Conservation (phyloP, 1,140 invertebrate species). For the Caenorhabditis inopinata region DNA sequence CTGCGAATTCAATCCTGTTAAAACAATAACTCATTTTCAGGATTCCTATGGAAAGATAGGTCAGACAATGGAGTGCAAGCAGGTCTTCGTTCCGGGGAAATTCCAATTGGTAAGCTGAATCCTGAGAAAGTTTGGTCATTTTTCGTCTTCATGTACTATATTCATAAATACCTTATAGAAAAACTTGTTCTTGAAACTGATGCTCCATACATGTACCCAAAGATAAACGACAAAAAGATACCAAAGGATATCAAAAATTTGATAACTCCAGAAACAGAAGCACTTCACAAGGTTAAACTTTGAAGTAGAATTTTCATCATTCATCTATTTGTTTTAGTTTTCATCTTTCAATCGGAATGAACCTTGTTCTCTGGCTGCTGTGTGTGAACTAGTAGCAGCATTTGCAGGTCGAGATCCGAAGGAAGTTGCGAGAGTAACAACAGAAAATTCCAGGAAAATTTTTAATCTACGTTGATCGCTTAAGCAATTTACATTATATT, state of each 20-base stretch:
- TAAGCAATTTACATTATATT: slow-evolving; percentile 67
- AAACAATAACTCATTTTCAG: slow-evolving; percentile 66
- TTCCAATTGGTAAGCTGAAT: slow-evolving; percentile 71
- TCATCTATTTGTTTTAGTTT: slow-evolving; percentile 69
- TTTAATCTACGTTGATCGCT: slow-evolving; percentile 74
- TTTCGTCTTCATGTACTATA: background rate
- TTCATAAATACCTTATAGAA: slow-evolving; percentile 68
- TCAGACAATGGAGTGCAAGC: slow-evolving; percentile 83
- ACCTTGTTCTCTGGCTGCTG: slow-evolving; percentile 85
- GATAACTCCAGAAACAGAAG: slow-evolving; percentile 75
- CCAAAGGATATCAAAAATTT: slow-evolving; percentile 81
- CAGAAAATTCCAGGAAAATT: slow-evolving; percentile 87
- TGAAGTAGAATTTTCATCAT: slow-evolving; percentile 67
- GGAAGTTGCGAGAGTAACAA: slow-evolving; percentile 85
- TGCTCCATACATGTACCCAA: slow-evolving; percentile 92
- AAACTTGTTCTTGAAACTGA: slow-evolving; percentile 85
- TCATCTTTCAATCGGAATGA: slow-evolving; percentile 95
- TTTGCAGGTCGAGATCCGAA: slow-evolving; percentile 82
- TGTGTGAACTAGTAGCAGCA: slow-evolving; percentile 88
- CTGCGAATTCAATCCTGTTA: slow-evolving; percentile 17
- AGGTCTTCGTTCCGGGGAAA: slow-evolving; percentile 77
- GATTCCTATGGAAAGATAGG: slow-evolving; percentile 90
- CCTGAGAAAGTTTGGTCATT: too few species aligned
- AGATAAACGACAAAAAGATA: slow-evolving; percentile 86
- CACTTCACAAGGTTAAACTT: slow-evolving; percentile 25